A percentile compares a stretch with the other conserved stretches of the same genome.
Evolutionary conservation across 2,113 vertebrate genomes (phyloP).

Genomic region (Anolis sagrei): DNA sequence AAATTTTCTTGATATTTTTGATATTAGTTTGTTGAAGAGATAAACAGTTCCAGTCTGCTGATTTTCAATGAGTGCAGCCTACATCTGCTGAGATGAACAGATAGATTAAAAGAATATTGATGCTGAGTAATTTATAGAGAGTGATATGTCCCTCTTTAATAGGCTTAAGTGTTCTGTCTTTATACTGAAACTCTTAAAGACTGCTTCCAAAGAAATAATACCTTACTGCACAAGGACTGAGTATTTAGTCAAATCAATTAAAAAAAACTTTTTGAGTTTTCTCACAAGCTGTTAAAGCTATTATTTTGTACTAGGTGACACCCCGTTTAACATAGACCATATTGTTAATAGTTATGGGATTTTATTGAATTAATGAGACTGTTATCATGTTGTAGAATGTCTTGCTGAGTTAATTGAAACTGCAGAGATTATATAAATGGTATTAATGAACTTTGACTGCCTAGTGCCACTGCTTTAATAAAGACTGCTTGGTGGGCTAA

Average conservation of each 20-base stretch:
- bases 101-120: constrained; percentile 50
- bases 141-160: constrained; percentile 68
- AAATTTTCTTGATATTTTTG: not conserved
- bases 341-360: constrained; percentile 90
- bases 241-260: constrained; percentile 79
- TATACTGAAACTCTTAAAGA: constrained; percentile 73
- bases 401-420: constrained; percentile 90
- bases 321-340: constrained; percentile 88
- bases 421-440: constrained; percentile 89
- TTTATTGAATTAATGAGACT: constrained; percentile 91
- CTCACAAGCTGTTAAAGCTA: constrained; percentile 88
- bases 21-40: not conserved
- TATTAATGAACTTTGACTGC: constrained; percentile 90
- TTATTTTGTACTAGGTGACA: constrained; percentile 88
- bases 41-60: constrained; percentile 4
- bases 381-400: constrained; percentile 87
- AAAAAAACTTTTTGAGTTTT: constrained; percentile 69
- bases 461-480: constrained; percentile 86
- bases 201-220: constrained; percentile 74
- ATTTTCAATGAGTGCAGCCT: constrained; percentile 44
- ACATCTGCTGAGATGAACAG: constrained; percentile 30
- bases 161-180: constrained; percentile 69
- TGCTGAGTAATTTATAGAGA: constrained; percentile 67
- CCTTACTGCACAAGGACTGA: constrained; percentile 70
- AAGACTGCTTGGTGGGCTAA: constrained; percentile 89